Conservation (phyloP, 30 jellyfish, hydroid and myxozoan genomes). For the Hydra vulgaris region DNA sequence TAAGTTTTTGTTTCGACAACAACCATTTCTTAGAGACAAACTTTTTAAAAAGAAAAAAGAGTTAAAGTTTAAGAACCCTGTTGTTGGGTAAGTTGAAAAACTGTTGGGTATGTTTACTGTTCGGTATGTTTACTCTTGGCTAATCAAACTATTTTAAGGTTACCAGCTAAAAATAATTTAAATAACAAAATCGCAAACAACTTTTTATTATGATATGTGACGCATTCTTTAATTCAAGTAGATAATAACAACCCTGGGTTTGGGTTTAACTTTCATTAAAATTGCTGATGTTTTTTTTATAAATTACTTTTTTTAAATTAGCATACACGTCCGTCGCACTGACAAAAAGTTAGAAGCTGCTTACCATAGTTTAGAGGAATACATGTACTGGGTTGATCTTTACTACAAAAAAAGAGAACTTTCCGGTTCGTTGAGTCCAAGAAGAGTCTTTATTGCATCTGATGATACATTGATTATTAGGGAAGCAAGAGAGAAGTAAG, state of each 20-base stretch:
- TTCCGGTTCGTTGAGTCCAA: conserved; percentile 40
- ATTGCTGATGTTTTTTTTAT: no score
- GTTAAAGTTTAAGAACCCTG: conserved; percentile 56
- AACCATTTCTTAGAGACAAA: conserved; percentile 40
- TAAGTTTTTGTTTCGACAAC: conserved; percentile 47
- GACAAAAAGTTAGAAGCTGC: conserved; percentile 94
- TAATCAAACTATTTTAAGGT: no score
- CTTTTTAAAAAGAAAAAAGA: conserved; percentile 34
- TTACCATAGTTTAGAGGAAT: conserved; percentile 67
- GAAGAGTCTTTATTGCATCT: conserved; percentile 71
- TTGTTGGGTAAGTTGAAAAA: conserved; percentile 97
- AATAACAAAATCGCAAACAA: no score
- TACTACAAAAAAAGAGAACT: conserved; percentile 53
- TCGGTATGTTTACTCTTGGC: no score
- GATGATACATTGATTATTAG: conserved; percentile 55
- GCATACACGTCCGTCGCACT: conserved; percentile 89
- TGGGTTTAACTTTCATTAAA: no score
- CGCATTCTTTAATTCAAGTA: no score
- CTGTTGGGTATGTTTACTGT: no score
- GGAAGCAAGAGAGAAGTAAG: conserved; percentile 79
- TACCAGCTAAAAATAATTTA: no score
- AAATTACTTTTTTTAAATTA: no score
- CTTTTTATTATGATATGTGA: no score
- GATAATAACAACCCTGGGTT: no score
- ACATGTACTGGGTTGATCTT: conserved; percentile 86